Evolutionary conservation across 2,113 vertebrate species (phyloP).

Genomic region (Grammomys dolichurus): DNA sequence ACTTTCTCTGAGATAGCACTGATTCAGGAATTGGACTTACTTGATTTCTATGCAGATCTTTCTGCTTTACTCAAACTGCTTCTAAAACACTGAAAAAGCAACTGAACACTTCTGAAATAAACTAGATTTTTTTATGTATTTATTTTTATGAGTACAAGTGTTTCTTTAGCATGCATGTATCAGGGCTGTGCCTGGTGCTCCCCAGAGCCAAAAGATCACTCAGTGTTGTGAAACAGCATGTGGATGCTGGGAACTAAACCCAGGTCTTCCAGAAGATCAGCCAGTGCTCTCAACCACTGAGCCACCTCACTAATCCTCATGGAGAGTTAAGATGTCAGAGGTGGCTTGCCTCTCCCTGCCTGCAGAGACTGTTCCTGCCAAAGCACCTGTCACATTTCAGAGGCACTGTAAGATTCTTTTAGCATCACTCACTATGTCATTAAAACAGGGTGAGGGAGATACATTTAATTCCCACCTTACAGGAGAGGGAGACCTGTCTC

Average conservation of each 20-base stretch:
- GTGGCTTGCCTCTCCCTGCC: background rate
- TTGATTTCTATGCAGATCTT: background rate
- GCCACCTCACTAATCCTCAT: background rate
- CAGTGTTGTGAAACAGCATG: background rate
- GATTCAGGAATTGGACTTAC: background rate
- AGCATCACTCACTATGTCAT: background rate
- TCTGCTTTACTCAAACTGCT: background rate
- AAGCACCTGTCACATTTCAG: background rate
- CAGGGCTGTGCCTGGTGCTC: background rate
- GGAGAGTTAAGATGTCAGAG: background rate
- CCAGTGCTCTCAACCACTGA: background rate
- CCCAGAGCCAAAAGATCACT: background rate
- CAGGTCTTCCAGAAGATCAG: background rate
- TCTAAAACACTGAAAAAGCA: background rate
- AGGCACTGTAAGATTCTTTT: background rate
- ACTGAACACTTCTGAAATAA: background rate
- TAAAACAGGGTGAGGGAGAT: background rate
- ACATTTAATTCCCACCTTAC: slow-evolving; percentile 28
- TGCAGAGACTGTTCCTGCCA: background rate
- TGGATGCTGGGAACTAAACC: background rate
- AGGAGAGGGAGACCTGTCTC: slow-evolving; percentile 19
- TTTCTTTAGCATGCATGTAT: background rate
- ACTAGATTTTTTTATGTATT: background rate
- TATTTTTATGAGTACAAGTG: background rate
- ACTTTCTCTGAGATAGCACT: background rate